Evolutionary conservation across 2,797 vertebrate genomes (phyloP).

Genomic region (Megalops cyprinoides): DNA sequence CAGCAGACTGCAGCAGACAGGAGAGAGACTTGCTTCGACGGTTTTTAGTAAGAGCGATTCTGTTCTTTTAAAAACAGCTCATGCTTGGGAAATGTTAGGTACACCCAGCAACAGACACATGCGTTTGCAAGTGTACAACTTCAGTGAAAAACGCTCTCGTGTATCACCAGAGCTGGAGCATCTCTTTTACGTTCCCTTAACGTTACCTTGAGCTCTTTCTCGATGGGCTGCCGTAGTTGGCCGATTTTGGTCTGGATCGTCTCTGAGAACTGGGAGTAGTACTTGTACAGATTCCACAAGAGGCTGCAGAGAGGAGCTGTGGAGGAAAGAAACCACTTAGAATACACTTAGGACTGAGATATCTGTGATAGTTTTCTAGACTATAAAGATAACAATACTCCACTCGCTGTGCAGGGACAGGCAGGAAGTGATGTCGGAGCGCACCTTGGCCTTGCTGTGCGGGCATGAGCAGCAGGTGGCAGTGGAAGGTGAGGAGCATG

Average conservation of each 20-base stretch:
- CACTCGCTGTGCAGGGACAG: background rate
- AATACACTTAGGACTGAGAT: conserved; percentile 12
- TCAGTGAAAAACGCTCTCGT: too few species aligned
- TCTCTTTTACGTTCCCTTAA: conserved; percentile 40
- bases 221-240: conserved; percentile 87
- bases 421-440: conserved; percentile 11
- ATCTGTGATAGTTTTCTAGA: background rate
- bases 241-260: conserved; percentile 77
- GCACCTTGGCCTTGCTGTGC: conserved; percentile 79
- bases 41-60: background rate
- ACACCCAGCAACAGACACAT: too few species aligned
- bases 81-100: too few species aligned
- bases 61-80: too few species aligned
- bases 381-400: background rate
- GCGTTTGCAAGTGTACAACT: background rate
- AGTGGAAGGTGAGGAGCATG: conserved; percentile 92
- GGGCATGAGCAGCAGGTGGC: conserved; percentile 87
- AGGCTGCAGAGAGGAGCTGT: conserved; percentile 84
- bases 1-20: background rate
- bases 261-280: conserved; percentile 90
- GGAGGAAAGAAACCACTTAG: conserved; percentile 50
- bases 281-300: conserved; percentile 93
- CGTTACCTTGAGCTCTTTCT: conserved; percentile 98
- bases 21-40: background rate
- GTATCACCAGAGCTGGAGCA: background rate